Conservation (phyloP, 1,140 invertebrate species). For the Goniozus legneri region DNA sequence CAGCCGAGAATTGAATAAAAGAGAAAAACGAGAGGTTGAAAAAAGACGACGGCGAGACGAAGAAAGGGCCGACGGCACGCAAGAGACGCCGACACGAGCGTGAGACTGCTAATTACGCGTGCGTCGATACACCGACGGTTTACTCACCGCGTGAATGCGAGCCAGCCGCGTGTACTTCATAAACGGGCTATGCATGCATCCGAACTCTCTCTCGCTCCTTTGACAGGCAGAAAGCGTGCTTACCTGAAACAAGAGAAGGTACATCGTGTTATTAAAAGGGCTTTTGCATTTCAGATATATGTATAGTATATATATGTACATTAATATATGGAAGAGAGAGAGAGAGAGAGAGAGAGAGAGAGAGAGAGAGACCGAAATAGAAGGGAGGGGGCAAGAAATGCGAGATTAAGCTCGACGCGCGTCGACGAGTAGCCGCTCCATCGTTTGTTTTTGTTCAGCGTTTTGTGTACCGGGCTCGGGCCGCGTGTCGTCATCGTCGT, state of each 20-base stretch:
- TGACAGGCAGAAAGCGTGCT: slow-evolving; percentile 29
- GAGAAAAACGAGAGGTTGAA: too few relatives aligned
- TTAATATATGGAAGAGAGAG: too few relatives aligned
- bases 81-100: neutral
- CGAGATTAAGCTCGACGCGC: neutral
- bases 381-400: neutral
- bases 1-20: too few relatives aligned
- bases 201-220: slow-evolving; percentile 22
- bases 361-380: neutral
- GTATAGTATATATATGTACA: too few relatives aligned
- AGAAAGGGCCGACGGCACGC: too few relatives aligned
- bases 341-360: neutral
- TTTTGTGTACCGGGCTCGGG: too few relatives aligned
- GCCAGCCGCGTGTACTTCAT: slow-evolving; percentile 13
- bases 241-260: slow-evolving; percentile 43
- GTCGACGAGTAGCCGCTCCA: neutral
- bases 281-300: too few relatives aligned
- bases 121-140: slow-evolving; percentile 40
- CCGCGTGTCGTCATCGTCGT: too few relatives aligned
- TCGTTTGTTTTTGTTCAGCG: neutral
- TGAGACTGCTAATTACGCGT: slow-evolving; percentile 44
- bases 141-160: slow-evolving; percentile 44
- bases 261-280: neutral
- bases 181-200: neutral
- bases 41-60: too few relatives aligned